Conservation (phyloP, 2,797 vertebrate species). For the Peromyscus nudipes region DNA sequence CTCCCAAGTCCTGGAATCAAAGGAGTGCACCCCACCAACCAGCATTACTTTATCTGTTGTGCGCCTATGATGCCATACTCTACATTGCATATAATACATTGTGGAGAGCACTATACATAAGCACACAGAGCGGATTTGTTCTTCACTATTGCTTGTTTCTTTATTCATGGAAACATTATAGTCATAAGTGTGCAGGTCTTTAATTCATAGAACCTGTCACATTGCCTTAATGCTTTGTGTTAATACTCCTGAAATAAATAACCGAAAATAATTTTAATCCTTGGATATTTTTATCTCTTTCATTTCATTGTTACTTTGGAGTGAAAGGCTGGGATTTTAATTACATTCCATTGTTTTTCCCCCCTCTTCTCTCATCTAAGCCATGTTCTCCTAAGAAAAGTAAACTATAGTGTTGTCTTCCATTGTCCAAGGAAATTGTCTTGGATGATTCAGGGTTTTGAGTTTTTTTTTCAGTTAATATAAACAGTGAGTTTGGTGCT, state of each 20-base stretch:
- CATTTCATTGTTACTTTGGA: background rate
- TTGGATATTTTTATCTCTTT: slow-evolving; percentile 5
- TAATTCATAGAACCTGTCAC: slow-evolving; percentile 42
- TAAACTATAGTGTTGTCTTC: background rate
- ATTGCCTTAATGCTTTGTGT: background rate
- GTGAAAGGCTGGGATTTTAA: background rate
- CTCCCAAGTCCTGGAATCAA: background rate
- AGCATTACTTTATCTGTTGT: background rate
- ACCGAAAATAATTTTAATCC: slow-evolving; percentile 34
- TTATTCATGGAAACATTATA: slow-evolving; percentile 28
- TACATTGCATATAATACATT: background rate
- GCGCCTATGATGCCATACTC: background rate
- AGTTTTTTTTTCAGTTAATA: background rate
- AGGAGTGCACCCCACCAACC: background rate
- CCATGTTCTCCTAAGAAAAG: background rate
- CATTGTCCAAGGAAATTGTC: background rate
- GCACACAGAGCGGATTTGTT: background rate
- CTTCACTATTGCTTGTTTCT: background rate
- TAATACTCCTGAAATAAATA: slow-evolving; percentile 51
- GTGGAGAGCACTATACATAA: background rate
- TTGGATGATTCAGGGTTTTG: background rate
- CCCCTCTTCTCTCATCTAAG: background rate
- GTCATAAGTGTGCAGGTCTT: slow-evolving; percentile 24
- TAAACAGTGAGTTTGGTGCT: slow-evolving; percentile 4
- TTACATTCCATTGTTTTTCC: background rate